These are phyloP conservation scores for Aleiodes testaceus DNA, from an alignment of 2,888 invertebrate species.

Conservation along the genomic window DNA sequence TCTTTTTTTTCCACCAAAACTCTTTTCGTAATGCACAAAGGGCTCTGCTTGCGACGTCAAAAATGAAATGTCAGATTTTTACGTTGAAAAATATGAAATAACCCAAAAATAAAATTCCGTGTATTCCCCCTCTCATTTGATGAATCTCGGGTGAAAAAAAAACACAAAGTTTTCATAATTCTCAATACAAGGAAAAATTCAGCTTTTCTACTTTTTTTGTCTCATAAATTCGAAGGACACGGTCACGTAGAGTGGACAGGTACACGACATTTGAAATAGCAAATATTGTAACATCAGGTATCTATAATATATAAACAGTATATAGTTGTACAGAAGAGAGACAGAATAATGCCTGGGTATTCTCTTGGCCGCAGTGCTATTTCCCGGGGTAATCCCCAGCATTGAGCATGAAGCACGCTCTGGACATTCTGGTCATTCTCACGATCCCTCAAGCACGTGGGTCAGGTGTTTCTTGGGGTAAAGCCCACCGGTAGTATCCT, in stretches of 20 bases:
- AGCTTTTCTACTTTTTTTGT: not conserved
- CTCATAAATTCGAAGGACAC: slow-evolving; percentile 1
- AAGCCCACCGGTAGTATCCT: slow-evolving; percentile 50
- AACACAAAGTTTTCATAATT: too few species aligned
- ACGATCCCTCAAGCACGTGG: slow-evolving; percentile 51
- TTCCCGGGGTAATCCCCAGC: slow-evolving; percentile 58
- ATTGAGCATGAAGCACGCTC: slow-evolving; percentile 59
- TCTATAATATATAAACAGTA: slow-evolving; percentile 25
- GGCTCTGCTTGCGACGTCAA: slow-evolving; percentile 21
- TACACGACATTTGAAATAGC: slow-evolving; percentile 14
- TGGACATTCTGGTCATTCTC: slow-evolving; percentile 60
- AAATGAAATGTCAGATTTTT: slow-evolving; percentile 28
- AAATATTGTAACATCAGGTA: slow-evolving; percentile 32
- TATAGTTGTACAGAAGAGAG: slow-evolving; percentile 7
- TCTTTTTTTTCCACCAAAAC: slow-evolving; percentile 6
- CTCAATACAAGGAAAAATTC: not conserved
- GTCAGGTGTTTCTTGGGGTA: slow-evolving; percentile 49
- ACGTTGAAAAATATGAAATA: slow-evolving; percentile 14
- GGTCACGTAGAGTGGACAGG: not conserved
- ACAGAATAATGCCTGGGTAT: slow-evolving; percentile 15
- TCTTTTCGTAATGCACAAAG: slow-evolving; percentile 23
- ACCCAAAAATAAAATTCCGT: slow-evolving; percentile 4
- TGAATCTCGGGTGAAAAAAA: not conserved
- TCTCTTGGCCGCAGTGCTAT: slow-evolving; percentile 49
- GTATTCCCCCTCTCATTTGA: not conserved